Percentiles rank a stretch among this genome's conserved stretches.
Conservation (phyloP, 2,113 vertebrate species). For the Platichthys flesus region DNA sequence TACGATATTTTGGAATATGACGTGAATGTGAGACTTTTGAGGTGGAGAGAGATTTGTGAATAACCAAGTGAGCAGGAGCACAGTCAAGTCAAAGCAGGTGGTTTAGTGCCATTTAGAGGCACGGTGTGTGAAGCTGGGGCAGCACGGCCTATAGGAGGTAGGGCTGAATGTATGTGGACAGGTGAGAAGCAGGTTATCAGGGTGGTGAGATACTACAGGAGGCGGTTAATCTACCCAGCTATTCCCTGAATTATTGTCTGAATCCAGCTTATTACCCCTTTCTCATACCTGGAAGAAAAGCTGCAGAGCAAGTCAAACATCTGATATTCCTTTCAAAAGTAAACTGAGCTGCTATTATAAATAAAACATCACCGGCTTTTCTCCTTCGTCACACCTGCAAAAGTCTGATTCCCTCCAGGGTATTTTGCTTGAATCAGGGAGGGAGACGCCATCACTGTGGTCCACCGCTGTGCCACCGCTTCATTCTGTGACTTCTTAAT, state of each 20-base stretch:
- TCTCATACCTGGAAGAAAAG: constrained; percentile 4
- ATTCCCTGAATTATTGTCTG: constrained; percentile 2
- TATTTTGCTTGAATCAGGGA: constrained; percentile 14
- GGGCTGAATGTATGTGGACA: constrained; percentile 47
- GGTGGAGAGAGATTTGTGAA: constrained; percentile 9
- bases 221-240: neutral
- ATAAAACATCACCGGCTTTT: constrained; percentile 5
- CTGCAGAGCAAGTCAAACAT: neutral
- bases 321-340: neutral
- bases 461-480: constrained; percentile 43
- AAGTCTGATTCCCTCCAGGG: neutral
- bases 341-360: constrained; percentile 56
- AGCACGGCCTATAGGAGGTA: constrained; percentile 26
- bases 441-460: constrained; percentile 46
- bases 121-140: neutral
- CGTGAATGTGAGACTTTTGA: constrained; percentile 33
- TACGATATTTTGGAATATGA: constrained; percentile 12
- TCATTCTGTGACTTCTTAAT: constrained; percentile 18
- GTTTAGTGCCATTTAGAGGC: constrained; percentile 1
- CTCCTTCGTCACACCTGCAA: constrained; percentile 13
- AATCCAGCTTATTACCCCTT: neutral
- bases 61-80: neutral
- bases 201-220: neutral
- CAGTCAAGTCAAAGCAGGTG: constrained; percentile 24
- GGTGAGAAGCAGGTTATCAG: constrained; percentile 1